Evolutionary conservation across 2,113 vertebrate genomes (phyloP), one percentile per base, ranked within the genome.

Genomic region (Pampusana beccarii): DNA sequence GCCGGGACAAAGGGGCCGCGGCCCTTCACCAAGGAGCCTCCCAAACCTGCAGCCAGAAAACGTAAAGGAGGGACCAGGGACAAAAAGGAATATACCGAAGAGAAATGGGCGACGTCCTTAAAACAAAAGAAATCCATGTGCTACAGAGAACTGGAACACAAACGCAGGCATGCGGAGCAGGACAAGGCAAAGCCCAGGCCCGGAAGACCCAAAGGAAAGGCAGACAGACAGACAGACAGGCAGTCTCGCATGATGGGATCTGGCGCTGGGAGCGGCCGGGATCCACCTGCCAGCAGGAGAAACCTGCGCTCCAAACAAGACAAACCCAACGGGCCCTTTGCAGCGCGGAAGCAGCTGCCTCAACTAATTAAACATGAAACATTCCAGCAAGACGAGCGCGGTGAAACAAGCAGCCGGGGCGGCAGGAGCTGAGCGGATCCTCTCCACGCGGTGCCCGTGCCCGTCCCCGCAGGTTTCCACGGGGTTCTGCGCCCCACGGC

Each of bases 331-430:
- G 34, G 60, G 77, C 72, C 87, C 64, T 61, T 89, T 38, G 82
- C 95, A 70, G 56, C 77, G 91, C 15, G 7, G 62, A 90, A 96
- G 97, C 97, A 97, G 97, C 98, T 96, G 97, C 97, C 94, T 95
- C 71, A 25, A 88, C 97, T 98, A 97, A 97, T 97, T 95, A 97
- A 95, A 97, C 56, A 93, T 88, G 90, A n/a, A 90, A 97, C 96
- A 97, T 93, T 85, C 92, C 92, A 85, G 91, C 96, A 93, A 96
- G 94, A 84, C 16, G 80, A 86, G 69, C 4, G 33, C 51, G 91
- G 44, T 94, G 81, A 95, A 96, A 92, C 84, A 97, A 96, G 75
- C 92, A 91, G 90, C 85, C 88, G 4, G 23, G 20, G 40, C 67
- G 88, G 74, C 82, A 93, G 33, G 94, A n/a, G 46, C 1, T 40